Percentiles rank a stretch among this genome's conserved stretches.
Conservation (phyloP, 53 echinoderm and acorn worm genomes). For the Holothuria scabra region DNA sequence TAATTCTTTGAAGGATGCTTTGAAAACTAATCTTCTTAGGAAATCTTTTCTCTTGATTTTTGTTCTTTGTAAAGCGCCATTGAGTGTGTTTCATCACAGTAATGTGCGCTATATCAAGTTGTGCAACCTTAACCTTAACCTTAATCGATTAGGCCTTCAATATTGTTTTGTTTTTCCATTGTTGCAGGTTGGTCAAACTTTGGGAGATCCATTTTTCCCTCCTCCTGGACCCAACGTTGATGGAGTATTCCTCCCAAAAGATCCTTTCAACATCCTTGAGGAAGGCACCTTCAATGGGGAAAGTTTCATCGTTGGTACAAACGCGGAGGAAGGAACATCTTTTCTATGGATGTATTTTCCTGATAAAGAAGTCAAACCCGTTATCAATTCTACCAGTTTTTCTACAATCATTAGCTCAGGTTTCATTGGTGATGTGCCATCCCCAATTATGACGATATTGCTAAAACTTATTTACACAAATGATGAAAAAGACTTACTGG, state of each 20-base stretch:
- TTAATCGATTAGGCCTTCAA: too few relatives aligned
- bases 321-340: not conserved
- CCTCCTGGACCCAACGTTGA: constrained; percentile 52
- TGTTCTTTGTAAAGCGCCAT: too few relatives aligned
- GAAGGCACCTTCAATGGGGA: constrained; percentile 2
- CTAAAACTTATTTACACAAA: not conserved
- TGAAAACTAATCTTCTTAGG: too few relatives aligned
- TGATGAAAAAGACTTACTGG: not conserved
- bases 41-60: too few relatives aligned
- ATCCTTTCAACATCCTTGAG: not conserved
- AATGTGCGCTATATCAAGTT: too few relatives aligned
- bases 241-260: not conserved
- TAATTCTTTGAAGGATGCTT: too few relatives aligned
- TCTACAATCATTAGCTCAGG: not conserved
- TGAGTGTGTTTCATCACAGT: too few relatives aligned
- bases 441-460: not conserved
- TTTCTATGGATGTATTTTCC: constrained; percentile 4
- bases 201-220: too few relatives aligned
- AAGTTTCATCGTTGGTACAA: not conserved
- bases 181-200: too few relatives aligned
- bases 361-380: not conserved
- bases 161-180: too few relatives aligned
- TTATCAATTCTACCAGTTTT: not conserved
- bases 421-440: not conserved
- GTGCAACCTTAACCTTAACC: too few relatives aligned